phyloP scores from a whole-genome alignment of 2,888 invertebrate genomes.

The Diadegma fenestrale region DNA sequence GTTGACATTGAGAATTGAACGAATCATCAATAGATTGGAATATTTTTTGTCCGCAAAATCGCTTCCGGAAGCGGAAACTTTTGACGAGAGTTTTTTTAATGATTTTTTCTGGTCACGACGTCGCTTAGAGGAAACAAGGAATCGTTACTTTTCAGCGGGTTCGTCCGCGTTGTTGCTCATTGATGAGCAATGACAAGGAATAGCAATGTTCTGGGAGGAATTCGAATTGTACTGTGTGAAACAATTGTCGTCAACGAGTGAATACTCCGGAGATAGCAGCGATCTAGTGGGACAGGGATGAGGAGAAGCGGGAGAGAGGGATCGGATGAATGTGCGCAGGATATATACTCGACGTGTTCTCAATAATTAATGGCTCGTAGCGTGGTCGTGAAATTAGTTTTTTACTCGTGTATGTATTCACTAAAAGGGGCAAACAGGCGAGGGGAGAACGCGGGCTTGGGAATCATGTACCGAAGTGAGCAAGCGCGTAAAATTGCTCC shows the following conservation, averaged over 20 bases:
- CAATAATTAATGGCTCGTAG: slow-evolving; percentile 66
- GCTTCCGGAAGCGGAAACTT: background rate
- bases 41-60: background rate
- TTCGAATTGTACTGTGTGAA: slow-evolving; percentile 47
- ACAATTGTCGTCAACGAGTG: slow-evolving; percentile 56
- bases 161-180: slow-evolving; percentile 3
- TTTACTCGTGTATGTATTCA: slow-evolving; percentile 31
- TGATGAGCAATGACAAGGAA: slow-evolving; percentile 33
- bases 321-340: slow-evolving; percentile 42
- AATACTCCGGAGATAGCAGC: slow-evolving; percentile 21
- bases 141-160: too few species aligned
- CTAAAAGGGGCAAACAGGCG: slow-evolving; percentile 26
- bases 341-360: slow-evolving; percentile 59
- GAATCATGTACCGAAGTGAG: slow-evolving; percentile 44
- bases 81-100: background rate
- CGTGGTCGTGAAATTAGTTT: slow-evolving; percentile 64
- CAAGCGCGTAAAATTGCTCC: slow-evolving; percentile 67
- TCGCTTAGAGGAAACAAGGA: background rate
- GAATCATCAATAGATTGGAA: too few species aligned
- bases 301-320: background rate
- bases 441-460: slow-evolving; percentile 4
- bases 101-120: background rate
- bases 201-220: slow-evolving; percentile 43
- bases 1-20: too few species aligned
- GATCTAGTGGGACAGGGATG: background rate